Conservation (phyloP, 53 echinoderm and acorn worm genomes). For the Patiria pectinifera region DNA sequence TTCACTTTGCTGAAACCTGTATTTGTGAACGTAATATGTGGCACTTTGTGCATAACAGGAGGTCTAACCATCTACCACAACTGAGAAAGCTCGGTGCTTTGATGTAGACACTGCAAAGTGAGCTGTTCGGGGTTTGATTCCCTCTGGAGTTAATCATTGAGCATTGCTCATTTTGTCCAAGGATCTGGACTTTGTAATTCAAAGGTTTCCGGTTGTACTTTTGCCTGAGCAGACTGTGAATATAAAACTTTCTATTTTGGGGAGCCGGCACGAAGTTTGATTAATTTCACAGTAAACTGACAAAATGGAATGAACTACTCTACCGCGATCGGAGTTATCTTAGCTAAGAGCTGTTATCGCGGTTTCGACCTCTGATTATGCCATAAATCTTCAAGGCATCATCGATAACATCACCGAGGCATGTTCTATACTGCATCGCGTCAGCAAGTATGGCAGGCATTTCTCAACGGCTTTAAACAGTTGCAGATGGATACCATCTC, state of each 20-base stretch:
- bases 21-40: too few species aligned
- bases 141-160: neutral
- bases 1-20: too few species aligned
- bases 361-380: neutral
- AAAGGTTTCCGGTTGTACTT: neutral
- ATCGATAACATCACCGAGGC: neutral
- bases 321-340: neutral
- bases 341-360: neutral
- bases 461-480: neutral
- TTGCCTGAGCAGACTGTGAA: neutral
- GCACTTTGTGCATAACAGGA: neutral
- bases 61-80: neutral
- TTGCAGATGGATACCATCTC: neutral
- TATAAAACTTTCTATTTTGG: neutral
- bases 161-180: neutral
- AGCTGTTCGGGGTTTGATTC: neutral
- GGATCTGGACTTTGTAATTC: neutral
- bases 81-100: neutral
- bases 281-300: neutral
- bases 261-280: neutral
- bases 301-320: neutral
- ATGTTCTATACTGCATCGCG: neutral
- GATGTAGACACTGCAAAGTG: neutral
- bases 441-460: neutral
- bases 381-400: neutral